Base-by-base conservation (phyloP, 1,140 invertebrate species). In the Proales similis region DNA sequence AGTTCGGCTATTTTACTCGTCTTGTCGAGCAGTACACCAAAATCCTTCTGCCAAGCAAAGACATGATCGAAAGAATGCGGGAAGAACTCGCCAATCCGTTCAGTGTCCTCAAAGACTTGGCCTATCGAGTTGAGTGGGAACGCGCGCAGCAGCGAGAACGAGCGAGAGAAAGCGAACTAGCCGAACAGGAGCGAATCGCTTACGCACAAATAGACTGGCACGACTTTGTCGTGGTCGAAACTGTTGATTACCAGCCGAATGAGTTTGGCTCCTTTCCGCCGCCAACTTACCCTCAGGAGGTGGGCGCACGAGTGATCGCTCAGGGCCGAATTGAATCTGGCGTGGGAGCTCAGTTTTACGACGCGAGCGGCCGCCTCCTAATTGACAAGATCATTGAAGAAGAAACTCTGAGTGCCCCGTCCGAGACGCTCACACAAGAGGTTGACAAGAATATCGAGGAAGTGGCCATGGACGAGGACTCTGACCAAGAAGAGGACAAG, bases 151-250 rank as follows among this genome's bases (percentile, higher is more conserved):
- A 93, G 69, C 83, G 86, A 12, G 87, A 94, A 70, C 85, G 84
- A 49, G 82, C 87, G 1, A 86, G 87, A 64, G 90, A 95, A 73
- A 90, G 97, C 72, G 90, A 94, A 68, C 87, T 88, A 69, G 80
- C 89, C 14, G 94, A 99, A 74, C 82, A 87, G 33, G 95, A 98
- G 76, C 81, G 92, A 77, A 78, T 82, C 29, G 90, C 92, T 0
- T 97, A 97, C 73, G 89, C 90, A 2, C 88, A 92, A 69, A 96
- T 99, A 66, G 95, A 99, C 73, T 99, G 95, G 95, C 95, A 99
- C 72, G 93, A 98, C 77, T 99, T 99, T 79, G 93, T 98, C 1
- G 92, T 99, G 0, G 95, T 99, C 0, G 94, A 99, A 76, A 98
- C 93, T 0, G 93, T 99, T 0, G 95, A 99, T 74, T 99, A 97